Evolutionary conservation across 2,888 invertebrate species (phyloP).

Genomic region (Bedellia somnulentella): DNA sequence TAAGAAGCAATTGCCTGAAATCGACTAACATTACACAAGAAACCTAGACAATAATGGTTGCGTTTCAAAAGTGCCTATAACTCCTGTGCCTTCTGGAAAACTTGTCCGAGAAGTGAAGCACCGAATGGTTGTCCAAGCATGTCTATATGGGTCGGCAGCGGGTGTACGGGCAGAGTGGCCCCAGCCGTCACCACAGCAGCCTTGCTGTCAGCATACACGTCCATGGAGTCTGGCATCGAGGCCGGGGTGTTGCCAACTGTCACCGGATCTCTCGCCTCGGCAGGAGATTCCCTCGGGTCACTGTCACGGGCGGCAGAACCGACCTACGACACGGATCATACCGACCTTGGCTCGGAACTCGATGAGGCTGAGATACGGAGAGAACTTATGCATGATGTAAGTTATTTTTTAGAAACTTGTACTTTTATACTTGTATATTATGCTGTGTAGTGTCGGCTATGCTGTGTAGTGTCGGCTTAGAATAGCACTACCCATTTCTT

Average conservation of each 20-base stretch:
- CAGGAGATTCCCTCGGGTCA: slow-evolving; percentile 59
- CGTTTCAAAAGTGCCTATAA: no score
- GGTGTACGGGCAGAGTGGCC: slow-evolving; percentile 29
- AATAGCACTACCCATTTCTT: no score
- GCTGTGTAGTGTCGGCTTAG: no score
- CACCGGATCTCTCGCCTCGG: slow-evolving; percentile 66
- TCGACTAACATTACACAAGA: no score
- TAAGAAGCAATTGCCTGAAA: no score
- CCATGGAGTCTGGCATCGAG: slow-evolving; percentile 68
- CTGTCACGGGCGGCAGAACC: slow-evolving; percentile 64
- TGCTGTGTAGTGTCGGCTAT: no score
- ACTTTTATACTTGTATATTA: no score
- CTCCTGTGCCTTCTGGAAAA: no score
- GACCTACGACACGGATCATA: slow-evolving; percentile 77
- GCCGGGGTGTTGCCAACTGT: slow-evolving; percentile 72
- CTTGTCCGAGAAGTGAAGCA: no score
- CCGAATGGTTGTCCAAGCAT: slow-evolving; percentile 48
- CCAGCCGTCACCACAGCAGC: slow-evolving; percentile 32
- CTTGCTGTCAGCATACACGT: slow-evolving; percentile 49
- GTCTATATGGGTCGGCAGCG: slow-evolving; percentile 55
- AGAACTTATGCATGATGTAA: slow-evolving; percentile 79
- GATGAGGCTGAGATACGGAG: slow-evolving; percentile 78
- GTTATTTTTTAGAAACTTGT: slow-evolving; percentile 20
- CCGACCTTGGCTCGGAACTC: slow-evolving; percentile 76
- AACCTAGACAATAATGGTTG: no score